Evolutionary conservation across 1,140 invertebrate species (phyloP).

Genomic region (Orius insidiosus): DNA sequence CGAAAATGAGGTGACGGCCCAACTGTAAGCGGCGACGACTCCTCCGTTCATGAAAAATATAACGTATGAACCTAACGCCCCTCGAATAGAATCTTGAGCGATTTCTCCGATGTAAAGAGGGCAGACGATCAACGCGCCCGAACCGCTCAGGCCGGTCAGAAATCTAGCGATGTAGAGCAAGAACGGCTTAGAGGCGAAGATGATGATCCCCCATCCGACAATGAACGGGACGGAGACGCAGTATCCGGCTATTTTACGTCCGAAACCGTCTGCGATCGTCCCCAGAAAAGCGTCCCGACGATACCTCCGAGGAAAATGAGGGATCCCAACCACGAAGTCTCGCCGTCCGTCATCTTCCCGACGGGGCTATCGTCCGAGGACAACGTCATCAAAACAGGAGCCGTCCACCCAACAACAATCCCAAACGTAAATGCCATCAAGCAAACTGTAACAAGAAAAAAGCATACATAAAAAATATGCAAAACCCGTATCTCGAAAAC

Average conservation of each 20-base stretch:
- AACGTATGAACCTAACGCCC: constrained; percentile 62
- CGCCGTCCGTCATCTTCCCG: constrained; percentile 28
- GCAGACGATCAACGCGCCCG: constrained; percentile 57
- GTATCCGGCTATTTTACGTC: constrained; percentile 56
- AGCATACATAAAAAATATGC: background rate
- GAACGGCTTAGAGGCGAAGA: constrained; percentile 36
- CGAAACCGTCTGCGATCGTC: constrained; percentile 51
- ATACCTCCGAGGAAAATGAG: constrained; percentile 55
- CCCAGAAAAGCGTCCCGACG: constrained; percentile 48
- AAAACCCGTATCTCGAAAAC: background rate
- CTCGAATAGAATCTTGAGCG: constrained; percentile 58
- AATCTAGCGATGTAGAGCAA: constrained; percentile 55
- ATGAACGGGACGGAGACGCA: constrained; percentile 50
- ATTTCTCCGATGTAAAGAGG: constrained; percentile 79
- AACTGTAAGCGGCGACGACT: constrained; percentile 57
- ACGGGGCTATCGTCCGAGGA: constrained; percentile 25
- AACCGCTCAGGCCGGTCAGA: constrained; percentile 52
- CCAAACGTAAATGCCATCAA: constrained; percentile 29
- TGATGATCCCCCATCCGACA: constrained; percentile 54
- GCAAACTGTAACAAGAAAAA: constrained; percentile 28
- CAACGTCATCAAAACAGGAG: constrained; percentile 29
- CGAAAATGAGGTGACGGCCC: constrained; percentile 46
- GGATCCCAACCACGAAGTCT: constrained; percentile 43
- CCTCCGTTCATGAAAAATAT: constrained; percentile 71
- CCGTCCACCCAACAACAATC: constrained; percentile 30